These are phyloP conservation scores for Drosophila leontia DNA, from an alignment of 1,140 invertebrate species.

Conservation along the genomic window DNA sequence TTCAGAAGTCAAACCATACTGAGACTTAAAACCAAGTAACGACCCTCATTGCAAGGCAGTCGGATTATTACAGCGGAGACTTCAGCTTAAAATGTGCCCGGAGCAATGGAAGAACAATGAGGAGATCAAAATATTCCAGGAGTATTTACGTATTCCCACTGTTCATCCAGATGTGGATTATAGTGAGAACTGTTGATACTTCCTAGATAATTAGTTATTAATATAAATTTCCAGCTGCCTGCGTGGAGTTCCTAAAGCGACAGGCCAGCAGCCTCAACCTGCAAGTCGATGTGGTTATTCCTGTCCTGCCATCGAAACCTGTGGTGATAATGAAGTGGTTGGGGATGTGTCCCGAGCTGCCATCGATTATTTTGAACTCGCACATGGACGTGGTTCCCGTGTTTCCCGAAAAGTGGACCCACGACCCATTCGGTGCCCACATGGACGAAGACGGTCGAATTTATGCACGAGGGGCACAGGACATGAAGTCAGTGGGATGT, in stretches of 20 bases:
- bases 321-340: slow-evolving; percentile 91
- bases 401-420: slow-evolving; percentile 87
- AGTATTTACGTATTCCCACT: slow-evolving; percentile 93
- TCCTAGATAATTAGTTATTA: too few species aligned
- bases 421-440: slow-evolving; percentile 90
- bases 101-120: slow-evolving; percentile 86
- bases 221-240: slow-evolving; percentile 88
- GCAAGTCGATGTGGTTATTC: slow-evolving; percentile 85
- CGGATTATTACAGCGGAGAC: not conserved
- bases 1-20: not conserved
- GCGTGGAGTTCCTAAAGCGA: slow-evolving; percentile 88
- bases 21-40: slow-evolving; percentile 9
- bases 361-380: slow-evolving; percentile 91
- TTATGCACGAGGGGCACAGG: slow-evolving; percentile 92
- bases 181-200: slow-evolving; percentile 86
- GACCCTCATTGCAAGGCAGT: slow-evolving; percentile 10
- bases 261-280: slow-evolving; percentile 88
- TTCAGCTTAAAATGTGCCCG: slow-evolving; percentile 35
- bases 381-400: slow-evolving; percentile 96
- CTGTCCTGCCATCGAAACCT: slow-evolving; percentile 86
- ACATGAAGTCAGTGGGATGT: slow-evolving; percentile 85
- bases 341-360: slow-evolving; percentile 88
- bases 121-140: slow-evolving; percentile 91
- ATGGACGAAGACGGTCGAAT: slow-evolving; percentile 91
- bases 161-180: slow-evolving; percentile 94